Conservation (phyloP, 2,797 vertebrate species). For the Pseudopleuronectes americanus region DNA sequence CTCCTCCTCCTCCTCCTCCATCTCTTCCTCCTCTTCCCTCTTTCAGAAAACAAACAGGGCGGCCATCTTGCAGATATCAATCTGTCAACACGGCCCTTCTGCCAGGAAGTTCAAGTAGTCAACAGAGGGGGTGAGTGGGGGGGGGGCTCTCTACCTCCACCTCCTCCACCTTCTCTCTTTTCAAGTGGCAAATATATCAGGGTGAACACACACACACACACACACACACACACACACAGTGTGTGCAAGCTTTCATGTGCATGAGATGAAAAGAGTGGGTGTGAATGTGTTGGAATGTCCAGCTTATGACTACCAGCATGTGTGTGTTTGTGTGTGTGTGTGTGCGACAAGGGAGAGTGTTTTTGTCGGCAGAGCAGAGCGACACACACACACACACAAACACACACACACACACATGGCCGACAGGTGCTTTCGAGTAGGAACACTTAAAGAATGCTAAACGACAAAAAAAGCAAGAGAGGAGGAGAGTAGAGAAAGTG, state of each 20-base stretch:
- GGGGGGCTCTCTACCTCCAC: conserved; percentile 61
- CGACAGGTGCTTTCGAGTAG: conserved; percentile 60
- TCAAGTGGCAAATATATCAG: conserved; percentile 80
- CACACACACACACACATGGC: conserved; percentile 36
- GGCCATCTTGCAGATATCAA: conserved; percentile 91
- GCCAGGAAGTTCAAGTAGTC: conserved; percentile 94
- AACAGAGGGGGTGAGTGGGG: conserved; percentile 68
- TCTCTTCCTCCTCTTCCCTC: conserved; percentile 45
- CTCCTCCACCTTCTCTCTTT: conserved; percentile 57
- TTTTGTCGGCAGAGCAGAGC: conserved; percentile 21
- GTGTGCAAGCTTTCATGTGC: conserved; percentile 42
- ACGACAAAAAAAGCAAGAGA: conserved; percentile 31
- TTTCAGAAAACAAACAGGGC: conserved; percentile 89
- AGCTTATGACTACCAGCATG: conserved; percentile 4
- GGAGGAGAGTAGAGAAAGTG: conserved; percentile 56
- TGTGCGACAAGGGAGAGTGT: conserved; percentile 36
- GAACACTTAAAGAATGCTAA: conserved; percentile 53
- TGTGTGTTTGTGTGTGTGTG: conserved; percentile 12
- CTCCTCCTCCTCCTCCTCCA: conserved; percentile 57
- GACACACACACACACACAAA: conserved; percentile 35
- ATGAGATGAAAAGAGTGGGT: conserved; percentile 60
- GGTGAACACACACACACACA: conserved; percentile 29
- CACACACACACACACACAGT: conserved; percentile 20
- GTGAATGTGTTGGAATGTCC: conserved; percentile 58
- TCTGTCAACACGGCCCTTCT: conserved; percentile 88